A percentile compares a stretch with the other conserved stretches of the same genome.
phyloP scores from a whole-genome alignment of 2,797 vertebrate genomes.

The Artibeus lituratus region DNA sequence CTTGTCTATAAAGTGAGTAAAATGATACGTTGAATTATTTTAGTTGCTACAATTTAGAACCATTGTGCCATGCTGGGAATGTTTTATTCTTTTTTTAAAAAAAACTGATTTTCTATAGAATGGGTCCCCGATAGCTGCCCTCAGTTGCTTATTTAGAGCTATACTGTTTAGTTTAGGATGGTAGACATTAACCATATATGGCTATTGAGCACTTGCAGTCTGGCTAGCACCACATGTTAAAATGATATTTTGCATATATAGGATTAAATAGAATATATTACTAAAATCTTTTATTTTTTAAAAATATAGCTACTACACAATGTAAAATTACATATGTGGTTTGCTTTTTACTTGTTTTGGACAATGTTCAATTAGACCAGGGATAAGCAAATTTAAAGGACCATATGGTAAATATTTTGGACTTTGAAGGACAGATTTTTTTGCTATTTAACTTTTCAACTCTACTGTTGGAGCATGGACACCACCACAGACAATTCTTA shows the following conservation, averaged over 20 bases:
- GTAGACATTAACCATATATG: background rate
- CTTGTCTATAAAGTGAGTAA: background rate
- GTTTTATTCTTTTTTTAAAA: background rate
- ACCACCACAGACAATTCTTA: background rate
- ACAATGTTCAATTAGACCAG: background rate
- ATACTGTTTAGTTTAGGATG: background rate
- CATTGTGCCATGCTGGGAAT: background rate
- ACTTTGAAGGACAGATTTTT: background rate
- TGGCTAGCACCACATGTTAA: background rate
- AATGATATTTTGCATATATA: background rate
- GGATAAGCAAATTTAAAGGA: background rate
- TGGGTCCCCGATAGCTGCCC: background rate
- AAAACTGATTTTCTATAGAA: background rate
- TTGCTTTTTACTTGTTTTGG: background rate
- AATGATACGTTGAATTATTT: slow-evolving; percentile 12
- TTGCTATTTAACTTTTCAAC: background rate
- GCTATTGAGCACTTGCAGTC: background rate
- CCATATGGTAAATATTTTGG: background rate
- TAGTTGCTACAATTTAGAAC: background rate
- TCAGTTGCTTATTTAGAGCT: background rate
- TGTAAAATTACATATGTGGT: background rate
- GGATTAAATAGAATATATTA: background rate
- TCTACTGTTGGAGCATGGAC: background rate
- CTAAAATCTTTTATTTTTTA: background rate
- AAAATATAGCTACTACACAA: background rate